Percentiles rank a stretch among this genome's conserved stretches.
Evolutionary conservation across 2,797 vertebrate species (phyloP).

Genomic region (Syngnathus rostellatus): DNA sequence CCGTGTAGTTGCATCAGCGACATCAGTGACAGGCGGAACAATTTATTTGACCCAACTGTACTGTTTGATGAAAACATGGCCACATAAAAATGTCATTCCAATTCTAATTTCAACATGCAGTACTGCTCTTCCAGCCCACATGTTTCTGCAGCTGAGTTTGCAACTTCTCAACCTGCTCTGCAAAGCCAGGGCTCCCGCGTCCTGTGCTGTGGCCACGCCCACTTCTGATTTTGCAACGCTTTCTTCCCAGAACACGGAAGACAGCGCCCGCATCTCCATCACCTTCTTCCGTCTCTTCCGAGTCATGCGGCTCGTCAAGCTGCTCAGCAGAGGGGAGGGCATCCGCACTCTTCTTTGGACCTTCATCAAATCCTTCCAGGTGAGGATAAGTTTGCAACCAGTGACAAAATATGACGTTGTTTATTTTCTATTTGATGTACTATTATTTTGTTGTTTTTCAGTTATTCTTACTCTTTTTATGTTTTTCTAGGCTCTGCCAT

Average conservation of each 20-base stretch:
- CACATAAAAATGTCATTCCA: background rate
- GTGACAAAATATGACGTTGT: background rate
- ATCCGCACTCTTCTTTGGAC: constrained; percentile 97
- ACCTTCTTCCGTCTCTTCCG: constrained; percentile 99
- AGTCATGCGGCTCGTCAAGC: constrained; percentile 97
- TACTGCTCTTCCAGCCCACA: constrained; percentile 49
- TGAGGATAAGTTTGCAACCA: constrained; percentile 42
- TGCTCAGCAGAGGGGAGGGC: constrained; percentile 95
- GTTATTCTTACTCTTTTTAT: background rate
- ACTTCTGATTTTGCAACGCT: background rate
- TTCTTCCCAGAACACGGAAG: constrained; percentile 87
- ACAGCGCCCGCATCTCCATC: constrained; percentile 97
- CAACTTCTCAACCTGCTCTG: constrained; percentile 34
- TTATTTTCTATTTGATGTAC: background rate
- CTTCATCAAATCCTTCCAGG: constrained; percentile 99
- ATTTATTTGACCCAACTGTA: background rate
- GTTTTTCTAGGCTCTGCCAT: constrained; percentile 81
- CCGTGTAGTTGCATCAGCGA: background rate
- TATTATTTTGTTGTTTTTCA: background rate
- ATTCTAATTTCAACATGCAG: constrained; percentile 18
- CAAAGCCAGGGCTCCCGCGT: constrained; percentile 33
- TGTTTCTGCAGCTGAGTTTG: constrained; percentile 44
- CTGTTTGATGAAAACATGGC: background rate
- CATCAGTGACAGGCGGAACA: background rate
- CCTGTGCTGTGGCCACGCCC: background rate